Evolutionary conservation across 1,140 invertebrate genomes (phyloP).

Genomic region (Lordiphosa collinella): DNA sequence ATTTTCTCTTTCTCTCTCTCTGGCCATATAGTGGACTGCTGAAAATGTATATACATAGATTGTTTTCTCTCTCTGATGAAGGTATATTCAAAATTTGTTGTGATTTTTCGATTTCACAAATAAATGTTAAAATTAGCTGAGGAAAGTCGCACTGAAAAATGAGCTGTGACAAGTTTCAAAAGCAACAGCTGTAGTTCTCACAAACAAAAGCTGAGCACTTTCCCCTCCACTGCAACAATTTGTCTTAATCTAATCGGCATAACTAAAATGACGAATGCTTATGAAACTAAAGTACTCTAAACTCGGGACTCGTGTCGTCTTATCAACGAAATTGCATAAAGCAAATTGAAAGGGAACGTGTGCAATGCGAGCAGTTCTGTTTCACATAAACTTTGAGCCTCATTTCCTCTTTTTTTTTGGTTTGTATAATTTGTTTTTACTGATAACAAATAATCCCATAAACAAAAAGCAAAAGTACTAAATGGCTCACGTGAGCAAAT

Average conservation of each 20-base stretch:
- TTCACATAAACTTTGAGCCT: constrained; percentile 19
- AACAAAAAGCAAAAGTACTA: constrained; percentile 23
- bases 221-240: too few relatives aligned
- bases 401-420: not conserved
- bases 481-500: constrained; percentile 50
- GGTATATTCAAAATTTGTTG: too few relatives aligned
- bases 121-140: too few relatives aligned
- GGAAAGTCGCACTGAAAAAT: too few relatives aligned
- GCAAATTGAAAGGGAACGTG: constrained; percentile 1
- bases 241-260: constrained; percentile 32
- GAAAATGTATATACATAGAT: too few relatives aligned
- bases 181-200: too few relatives aligned
- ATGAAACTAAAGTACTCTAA: constrained; percentile 1
- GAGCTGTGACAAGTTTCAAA: too few relatives aligned
- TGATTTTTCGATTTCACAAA: too few relatives aligned
- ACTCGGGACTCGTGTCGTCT: constrained; percentile 15
- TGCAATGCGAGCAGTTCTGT: constrained; percentile 35
- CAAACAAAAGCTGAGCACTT: too few relatives aligned
- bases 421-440: constrained; percentile 17
- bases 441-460: constrained; percentile 5
- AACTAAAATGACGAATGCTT: constrained; percentile 21
- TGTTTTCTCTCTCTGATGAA: too few relatives aligned
- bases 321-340: constrained; percentile 26
- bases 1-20: too few relatives aligned
- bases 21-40: too few relatives aligned